Evolutionary conservation across 2,797 vertebrate species (phyloP), one percentile per base, ranked within the genome.

Genomic region (Halcyon badia): DNA sequence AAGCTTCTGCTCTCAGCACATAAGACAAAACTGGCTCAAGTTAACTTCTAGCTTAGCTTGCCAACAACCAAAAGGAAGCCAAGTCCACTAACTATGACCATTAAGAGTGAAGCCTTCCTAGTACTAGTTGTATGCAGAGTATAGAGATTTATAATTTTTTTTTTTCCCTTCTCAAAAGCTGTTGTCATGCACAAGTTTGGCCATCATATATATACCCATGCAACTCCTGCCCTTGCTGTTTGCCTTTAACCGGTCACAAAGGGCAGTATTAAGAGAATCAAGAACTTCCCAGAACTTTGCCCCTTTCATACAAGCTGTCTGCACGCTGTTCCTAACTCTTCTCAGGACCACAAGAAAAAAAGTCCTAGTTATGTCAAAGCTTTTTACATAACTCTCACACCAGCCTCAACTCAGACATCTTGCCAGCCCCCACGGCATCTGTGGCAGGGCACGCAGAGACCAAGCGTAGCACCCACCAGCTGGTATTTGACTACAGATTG

Each of bases 191-290:
- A 51, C 70, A 85, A 69, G 31, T 62, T n/a, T 5, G 31, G 25
- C 25, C 22, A 52, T 37, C 31, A 18, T 14, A 73, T 72, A 48
- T 7, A 42, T 6, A 69, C 19, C 58, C 31, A 17, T 1, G 9
- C 0, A 0, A 35, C n/a, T 58, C 49, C 21, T 56, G 30, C 46
- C 33, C 20, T 2, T 51, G 33, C 28, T 1, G 0, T 30, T 62
- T 48, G 42, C 14, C 42, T 83, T 72, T 81, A 62, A 46, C 37
- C 37, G 17, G 49, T 49, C 61, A 44, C 30, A 78, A 20, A 28
- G 65, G 51, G 58, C 30, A 77, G 21, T 2, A 1, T 15, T 42
- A 71, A 16, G 14, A 19, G 14, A 51, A 31, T 6, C 16, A 35
- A 20, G 14, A 57, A 35, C 44, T 24, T 66, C 15, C 72, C 37